phyloP scores from a whole-genome alignment of 53 echinoderm and acorn worm species.

The Echinarachnius parma region DNA sequence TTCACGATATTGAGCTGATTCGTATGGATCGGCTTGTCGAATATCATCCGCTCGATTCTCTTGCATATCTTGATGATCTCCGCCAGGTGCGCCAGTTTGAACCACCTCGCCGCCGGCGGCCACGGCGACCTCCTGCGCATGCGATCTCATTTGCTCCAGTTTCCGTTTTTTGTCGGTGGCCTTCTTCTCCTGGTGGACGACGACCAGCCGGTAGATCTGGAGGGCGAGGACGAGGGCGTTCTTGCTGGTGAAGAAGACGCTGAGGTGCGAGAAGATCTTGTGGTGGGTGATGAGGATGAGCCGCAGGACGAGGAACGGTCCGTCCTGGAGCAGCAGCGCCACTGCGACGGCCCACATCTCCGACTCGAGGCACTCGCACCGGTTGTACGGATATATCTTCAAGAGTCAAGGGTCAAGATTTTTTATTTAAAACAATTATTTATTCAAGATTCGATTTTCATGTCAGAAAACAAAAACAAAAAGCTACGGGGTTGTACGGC shows the following conservation, averaged over 20 bases:
- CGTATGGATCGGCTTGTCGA: conserved; percentile 13
- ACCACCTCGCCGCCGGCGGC: conserved; percentile 1
- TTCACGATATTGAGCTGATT: conserved; percentile 4
- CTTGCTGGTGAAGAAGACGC: conserved; percentile 87
- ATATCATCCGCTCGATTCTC: neutral
- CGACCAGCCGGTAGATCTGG: conserved; percentile 77
- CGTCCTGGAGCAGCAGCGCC: conserved; percentile 72
- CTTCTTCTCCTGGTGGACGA: conserved; percentile 57
- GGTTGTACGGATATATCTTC: conserved; percentile 34
- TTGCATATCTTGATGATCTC: neutral
- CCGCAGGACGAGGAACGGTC: conserved; percentile 81
- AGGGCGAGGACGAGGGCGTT: conserved; percentile 70
- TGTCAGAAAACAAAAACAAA: no score
- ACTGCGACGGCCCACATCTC: conserved; percentile 86
- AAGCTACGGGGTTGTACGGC: no score
- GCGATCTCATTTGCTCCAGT: conserved; percentile 24
- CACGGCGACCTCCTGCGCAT: conserved; percentile 13
- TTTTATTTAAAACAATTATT: no score
- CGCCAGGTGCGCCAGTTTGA: neutral
- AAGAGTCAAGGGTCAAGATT: no score
- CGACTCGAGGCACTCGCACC: conserved; percentile 78
- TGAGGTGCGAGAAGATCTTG: conserved; percentile 66
- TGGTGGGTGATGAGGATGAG: conserved; percentile 71
- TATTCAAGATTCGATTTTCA: no score
- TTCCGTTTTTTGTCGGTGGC: conserved; percentile 32